Evolutionary conservation across 2,113 vertebrate genomes (phyloP), one percentile per base, ranked within the genome.

Genomic region (Copsychus sechellarum): DNA sequence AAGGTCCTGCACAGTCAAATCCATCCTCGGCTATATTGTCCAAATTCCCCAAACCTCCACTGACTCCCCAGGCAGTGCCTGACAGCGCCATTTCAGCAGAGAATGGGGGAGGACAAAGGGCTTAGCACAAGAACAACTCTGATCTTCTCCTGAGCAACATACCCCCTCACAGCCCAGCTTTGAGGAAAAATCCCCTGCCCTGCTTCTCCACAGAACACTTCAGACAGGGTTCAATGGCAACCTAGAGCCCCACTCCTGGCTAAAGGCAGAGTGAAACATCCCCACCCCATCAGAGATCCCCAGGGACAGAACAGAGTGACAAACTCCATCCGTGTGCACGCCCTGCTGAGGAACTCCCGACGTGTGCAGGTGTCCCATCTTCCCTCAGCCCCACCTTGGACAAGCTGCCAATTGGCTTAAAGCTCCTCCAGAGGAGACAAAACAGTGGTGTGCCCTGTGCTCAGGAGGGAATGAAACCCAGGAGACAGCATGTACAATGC

Each of bases 181-280:
- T 29, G 60, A 65, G 53, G 12, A 42, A 11, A 62, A 62, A 43
- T 9, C 4, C 34, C 6, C 19, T 29, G 6, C 8, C 21, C 40
- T 31, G 23, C 47, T 81, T 42, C 70, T 38, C 33, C 53, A 62
- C 36, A 23, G 45, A 47, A 54, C 9, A 25, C 34, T 54, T n/a
- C 51, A 82, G 69, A 21, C 5, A 3, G 23, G 57, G 42, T 25
- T 36, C 79, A 53, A 0, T 0, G 1, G 38, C 1, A 1, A 28
- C 34, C 57, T 5, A 15, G 24, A 92, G 33, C 38, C 38, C 62
- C 23, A 12, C 28, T 88, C 43, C 14, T 16, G 34, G 26, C 22
- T 60, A 36, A 51, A 38, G 0, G 6, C n/a, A 48, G 53, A 57
- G 8, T 13, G 48, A 40, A 84, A 67, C 24, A 21, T 6, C 13